Conservation (phyloP, 2,113 vertebrate species). For the Australoheros scitulus region DNA sequence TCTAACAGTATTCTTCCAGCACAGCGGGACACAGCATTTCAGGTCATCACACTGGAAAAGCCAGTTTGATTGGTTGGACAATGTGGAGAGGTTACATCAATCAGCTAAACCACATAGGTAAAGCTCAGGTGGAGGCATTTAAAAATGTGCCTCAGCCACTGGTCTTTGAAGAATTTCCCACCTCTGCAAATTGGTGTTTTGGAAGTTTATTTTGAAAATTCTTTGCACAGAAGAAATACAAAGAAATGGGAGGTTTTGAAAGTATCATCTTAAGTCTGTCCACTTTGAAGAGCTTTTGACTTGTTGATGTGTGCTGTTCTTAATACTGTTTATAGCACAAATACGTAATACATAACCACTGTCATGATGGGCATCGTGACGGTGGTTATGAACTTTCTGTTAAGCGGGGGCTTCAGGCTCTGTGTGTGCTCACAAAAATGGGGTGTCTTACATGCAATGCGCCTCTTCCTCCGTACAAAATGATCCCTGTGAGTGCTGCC, state of each 20-base stretch:
- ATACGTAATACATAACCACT: no score
- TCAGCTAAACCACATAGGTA: not conserved
- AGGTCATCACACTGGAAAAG: not conserved
- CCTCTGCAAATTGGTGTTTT: not conserved
- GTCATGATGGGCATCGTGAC: no score
- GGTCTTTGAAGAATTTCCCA: conserved; percentile 1
- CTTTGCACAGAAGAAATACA: not conserved
- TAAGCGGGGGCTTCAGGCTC: not conserved
- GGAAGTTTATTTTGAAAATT: not conserved
- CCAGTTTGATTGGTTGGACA: not conserved
- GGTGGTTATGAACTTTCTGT: not conserved
- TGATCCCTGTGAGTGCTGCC: not conserved
- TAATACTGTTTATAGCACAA: not conserved
- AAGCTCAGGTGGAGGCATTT: not conserved
- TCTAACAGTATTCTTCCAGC: not conserved
- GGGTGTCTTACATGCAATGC: no score
- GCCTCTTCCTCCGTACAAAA: no score
- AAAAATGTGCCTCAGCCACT: conserved; percentile 6
- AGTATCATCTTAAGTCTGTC: not conserved
- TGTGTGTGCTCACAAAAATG: no score
- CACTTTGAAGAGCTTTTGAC: not conserved
- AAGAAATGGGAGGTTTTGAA: not conserved
- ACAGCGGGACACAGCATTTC: not conserved
- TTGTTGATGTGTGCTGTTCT: not conserved
- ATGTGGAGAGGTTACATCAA: conserved; percentile 1